Evolutionary conservation across 2,888 invertebrate species (phyloP).

Genomic region (Meghimatium bilineatum): DNA sequence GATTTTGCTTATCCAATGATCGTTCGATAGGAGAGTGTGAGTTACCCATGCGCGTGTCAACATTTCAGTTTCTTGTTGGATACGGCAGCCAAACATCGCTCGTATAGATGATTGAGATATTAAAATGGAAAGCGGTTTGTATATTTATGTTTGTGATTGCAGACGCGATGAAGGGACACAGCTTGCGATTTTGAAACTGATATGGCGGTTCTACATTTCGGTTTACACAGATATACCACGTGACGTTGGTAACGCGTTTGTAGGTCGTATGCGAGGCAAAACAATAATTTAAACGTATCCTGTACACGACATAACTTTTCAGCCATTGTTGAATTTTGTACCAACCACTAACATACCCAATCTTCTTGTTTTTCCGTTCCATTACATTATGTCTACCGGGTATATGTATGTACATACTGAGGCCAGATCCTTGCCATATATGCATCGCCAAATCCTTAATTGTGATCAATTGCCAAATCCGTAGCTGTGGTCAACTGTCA

Average conservation of each 20-base stretch:
- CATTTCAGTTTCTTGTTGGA: conserved; percentile 20
- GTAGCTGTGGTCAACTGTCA: too few species aligned
- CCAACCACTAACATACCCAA: too few species aligned
- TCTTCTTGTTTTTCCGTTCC: too few species aligned
- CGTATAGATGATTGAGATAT: background rate
- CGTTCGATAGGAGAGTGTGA: conserved; percentile 7
- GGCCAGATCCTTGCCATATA: too few species aligned
- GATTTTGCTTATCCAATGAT: conserved; percentile 24
- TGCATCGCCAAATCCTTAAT: too few species aligned
- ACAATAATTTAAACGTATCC: too few species aligned
- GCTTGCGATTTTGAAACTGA: conserved; percentile 5
- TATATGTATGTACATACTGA: too few species aligned
- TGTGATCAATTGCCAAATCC: too few species aligned
- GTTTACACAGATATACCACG: background rate
- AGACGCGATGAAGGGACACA: conserved; percentile 6
- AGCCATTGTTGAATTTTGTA: too few species aligned
- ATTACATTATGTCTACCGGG: too few species aligned
- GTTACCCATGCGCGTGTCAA: conserved; percentile 32
- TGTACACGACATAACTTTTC: too few species aligned
- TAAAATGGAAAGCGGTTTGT: conserved; percentile 14
- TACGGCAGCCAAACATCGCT: conserved; percentile 13
- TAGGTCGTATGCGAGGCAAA: background rate
- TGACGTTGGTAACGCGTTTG: background rate
- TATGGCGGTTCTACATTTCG: background rate
- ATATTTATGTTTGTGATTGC: conserved; percentile 24